A percentile compares a stretch with the other conserved stretches of the same genome.
These are phyloP conservation scores for Sarcoramphus papa DNA, from an alignment of 2,797 vertebrate species.

Conservation along the genomic window DNA sequence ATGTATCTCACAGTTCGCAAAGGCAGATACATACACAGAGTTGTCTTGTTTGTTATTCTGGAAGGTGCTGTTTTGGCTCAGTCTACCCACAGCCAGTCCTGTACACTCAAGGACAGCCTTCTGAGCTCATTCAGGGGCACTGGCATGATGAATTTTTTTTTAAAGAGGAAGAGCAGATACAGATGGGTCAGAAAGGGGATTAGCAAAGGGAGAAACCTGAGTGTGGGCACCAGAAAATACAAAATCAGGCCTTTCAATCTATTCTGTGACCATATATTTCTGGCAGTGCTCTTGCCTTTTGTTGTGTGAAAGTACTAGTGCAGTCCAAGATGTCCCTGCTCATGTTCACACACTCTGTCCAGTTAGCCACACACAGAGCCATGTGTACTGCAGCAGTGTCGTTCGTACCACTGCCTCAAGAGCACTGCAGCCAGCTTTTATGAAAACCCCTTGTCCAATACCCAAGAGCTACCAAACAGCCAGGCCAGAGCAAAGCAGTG, in stretches of 20 bases:
- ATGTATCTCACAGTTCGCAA: accelerated
- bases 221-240: background rate
- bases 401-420: background rate
- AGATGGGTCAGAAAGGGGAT: background rate
- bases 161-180: background rate
- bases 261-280: background rate
- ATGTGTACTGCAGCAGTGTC: accelerated
- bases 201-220: background rate
- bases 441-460: background rate
- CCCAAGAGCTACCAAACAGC: background rate
- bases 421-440: background rate
- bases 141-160: background rate
- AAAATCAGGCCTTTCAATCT: background rate
- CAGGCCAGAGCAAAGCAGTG: background rate
- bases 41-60: background rate
- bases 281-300: background rate
- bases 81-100: background rate
- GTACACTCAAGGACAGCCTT: background rate
- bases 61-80: background rate
- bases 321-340: background rate
- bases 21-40: background rate
- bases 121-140: background rate
- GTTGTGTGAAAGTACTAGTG: background rate
- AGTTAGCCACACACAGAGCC: background rate
- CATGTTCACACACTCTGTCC: accelerated